Percentiles rank a stretch among this genome's conserved stretches.
These are phyloP conservation scores for Sebastes ruberrimus DNA, from an alignment of 2,797 vertebrate genomes.

Conservation along the genomic window DNA sequence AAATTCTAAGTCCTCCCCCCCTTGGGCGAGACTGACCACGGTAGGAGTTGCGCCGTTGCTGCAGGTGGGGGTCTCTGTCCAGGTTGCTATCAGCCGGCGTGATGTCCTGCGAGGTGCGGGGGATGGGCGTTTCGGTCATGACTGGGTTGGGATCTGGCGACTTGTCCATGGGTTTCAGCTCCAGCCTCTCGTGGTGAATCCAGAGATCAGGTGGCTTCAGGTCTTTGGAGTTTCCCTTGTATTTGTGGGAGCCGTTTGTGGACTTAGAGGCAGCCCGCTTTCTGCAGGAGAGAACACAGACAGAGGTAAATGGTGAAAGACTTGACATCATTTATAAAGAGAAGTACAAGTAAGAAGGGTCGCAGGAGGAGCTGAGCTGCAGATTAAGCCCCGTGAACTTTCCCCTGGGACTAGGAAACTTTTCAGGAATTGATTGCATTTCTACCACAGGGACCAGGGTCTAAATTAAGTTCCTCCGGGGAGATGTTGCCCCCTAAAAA, in stretches of 20 bases:
- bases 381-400: too few species aligned
- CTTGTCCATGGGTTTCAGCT: conserved; percentile 98
- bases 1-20: conserved; percentile 1
- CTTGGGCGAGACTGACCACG: conserved; percentile 83
- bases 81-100: conserved; percentile 91
- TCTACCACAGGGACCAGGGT: too few species aligned
- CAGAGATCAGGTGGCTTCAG: conserved; percentile 98
- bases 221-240: conserved; percentile 97
- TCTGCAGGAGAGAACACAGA: conserved; percentile 69
- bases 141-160: conserved; percentile 96
- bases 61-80: conserved; percentile 90
- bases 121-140: conserved; percentile 97
- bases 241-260: conserved; percentile 96
- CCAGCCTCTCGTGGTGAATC: conserved; percentile 98
- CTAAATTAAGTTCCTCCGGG: too few species aligned
- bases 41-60: conserved; percentile 95
- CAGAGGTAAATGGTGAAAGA: neutral
- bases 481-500: too few species aligned
- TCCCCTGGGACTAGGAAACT: too few species aligned
- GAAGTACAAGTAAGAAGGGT: neutral
- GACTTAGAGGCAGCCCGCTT: conserved; percentile 97
- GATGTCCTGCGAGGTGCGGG: conserved; percentile 95
- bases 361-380: neutral
- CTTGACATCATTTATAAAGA: neutral
- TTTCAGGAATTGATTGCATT: too few species aligned